Percentiles rank a stretch among this genome's conserved stretches.
Evolutionary conservation across 2,888 invertebrate genomes (phyloP).

Genomic region (Trichopoda pennipes): DNA sequence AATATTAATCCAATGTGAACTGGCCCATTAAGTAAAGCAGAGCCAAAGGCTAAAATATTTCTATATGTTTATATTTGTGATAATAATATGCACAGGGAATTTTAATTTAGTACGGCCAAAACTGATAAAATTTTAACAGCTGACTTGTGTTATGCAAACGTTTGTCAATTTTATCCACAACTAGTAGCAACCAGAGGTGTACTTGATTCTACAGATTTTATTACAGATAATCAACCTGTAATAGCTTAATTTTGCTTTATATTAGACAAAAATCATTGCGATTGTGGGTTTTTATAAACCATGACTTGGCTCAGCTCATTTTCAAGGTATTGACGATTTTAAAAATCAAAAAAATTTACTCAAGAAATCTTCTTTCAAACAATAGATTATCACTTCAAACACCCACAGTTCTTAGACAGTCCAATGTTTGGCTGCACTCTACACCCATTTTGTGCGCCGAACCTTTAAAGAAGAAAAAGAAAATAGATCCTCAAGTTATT

Average conservation of each 20-base stretch:
- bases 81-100: no score
- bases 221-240: no score
- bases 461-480: constrained; percentile 94
- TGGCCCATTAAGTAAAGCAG: no score
- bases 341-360: background rate
- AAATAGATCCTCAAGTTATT: constrained; percentile 89
- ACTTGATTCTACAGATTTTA: no score
- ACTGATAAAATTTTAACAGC: constrained; percentile 4
- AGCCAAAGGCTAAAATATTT: no score
- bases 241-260: no score
- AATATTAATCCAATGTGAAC: no score
- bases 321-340: constrained; percentile 69
- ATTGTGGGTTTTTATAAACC: constrained; percentile 50
- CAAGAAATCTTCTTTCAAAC: background rate
- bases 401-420: constrained; percentile 35
- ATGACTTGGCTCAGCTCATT: constrained; percentile 73
- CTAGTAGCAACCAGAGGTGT: no score
- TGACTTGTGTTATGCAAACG: constrained; percentile 66
- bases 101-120: no score
- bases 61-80: no score
- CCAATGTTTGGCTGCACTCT: constrained; percentile 72
- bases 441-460: constrained; percentile 84
- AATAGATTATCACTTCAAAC: constrained; percentile 69
- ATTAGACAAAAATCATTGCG: no score
- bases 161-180: constrained; percentile 38